Conservation (phyloP, 2,113 vertebrate genomes). For the Pleuronectes platessa region DNA sequence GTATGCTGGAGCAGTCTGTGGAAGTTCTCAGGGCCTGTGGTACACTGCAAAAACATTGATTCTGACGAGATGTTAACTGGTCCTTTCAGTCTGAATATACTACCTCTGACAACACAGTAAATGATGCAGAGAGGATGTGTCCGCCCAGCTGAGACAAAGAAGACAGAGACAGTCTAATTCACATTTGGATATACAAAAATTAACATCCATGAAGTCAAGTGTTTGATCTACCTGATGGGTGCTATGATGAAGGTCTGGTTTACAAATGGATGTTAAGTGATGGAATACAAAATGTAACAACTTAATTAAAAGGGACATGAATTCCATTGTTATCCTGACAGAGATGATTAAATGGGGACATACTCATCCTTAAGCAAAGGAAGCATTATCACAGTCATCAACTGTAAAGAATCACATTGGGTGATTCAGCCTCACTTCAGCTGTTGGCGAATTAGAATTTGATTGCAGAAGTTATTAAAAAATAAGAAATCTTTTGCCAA, state of each 20-base stretch:
- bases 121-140: background rate
- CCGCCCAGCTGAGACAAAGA: background rate
- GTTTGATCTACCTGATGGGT: slow-evolving; percentile 5
- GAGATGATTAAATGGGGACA: rapidly evolving
- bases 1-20: slow-evolving; percentile 62
- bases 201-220: background rate
- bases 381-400: no score
- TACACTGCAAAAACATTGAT: slow-evolving; percentile 59
- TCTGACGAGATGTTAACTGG: background rate
- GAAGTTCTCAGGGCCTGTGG: slow-evolving; percentile 26
- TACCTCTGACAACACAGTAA: background rate
- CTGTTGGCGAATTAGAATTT: no score
- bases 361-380: no score
- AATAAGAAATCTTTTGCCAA: no score
- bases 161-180: background rate
- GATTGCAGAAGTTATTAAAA: no score
- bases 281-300: no score
- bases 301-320: background rate
- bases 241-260: background rate
- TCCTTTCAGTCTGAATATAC: background rate
- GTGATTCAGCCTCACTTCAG: no score
- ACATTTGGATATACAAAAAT: background rate
- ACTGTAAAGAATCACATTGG: background rate
- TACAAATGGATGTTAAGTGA: no score
- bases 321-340: background rate